Evolutionary conservation across 2,888 invertebrate genomes (phyloP), one percentile per base, ranked within the genome.

Genomic region (Nemoura dubitans): DNA sequence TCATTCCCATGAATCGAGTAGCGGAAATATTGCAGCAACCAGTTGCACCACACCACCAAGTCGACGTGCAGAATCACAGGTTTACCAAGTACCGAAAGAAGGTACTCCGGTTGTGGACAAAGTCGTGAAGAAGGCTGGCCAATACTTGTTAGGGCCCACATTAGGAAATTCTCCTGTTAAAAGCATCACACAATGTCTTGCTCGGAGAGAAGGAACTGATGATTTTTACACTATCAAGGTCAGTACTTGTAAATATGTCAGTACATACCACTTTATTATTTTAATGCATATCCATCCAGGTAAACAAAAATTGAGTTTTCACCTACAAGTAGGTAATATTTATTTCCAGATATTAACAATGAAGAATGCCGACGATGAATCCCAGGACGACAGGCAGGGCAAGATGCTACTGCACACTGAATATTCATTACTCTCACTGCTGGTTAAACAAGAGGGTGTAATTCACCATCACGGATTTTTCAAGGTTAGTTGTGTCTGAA

Each of bases 371-470:
- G 93, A 92, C 90, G 93, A 93, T 21, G 95, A 96, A 90, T 94
- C 94, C 0, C 95, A 95, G 89, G 96, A 96, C 91, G 96, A 96
- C 89, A 92, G 93, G 77, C 96, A 96, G 91, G 96, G 96, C 0
- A 96, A 96, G 91, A 95, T 96, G 95, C 90, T 96, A 29, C 90
- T 96, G 25, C 95, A 96, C 89, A 96, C 96, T 0, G 96, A 96
- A 90, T 95, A 95, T 91, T 95, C 95, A 6, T 91, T 96, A 14
- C 91, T 96, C 76, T 95, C 95, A 3, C 90, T 96, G 86, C 91
- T 96, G 30, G 94, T 94, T 87, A 94, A 95, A 89, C 94, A 95
- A 89, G 94, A 94, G 89, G 96, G 96, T 27, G 95, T 96, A 16
- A 94, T 96, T 87, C 95, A 96, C 90, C 95, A 95, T 90, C 95